Conservation (phyloP, 2,113 vertebrate genomes). For the Pterocles orientalis region DNA sequence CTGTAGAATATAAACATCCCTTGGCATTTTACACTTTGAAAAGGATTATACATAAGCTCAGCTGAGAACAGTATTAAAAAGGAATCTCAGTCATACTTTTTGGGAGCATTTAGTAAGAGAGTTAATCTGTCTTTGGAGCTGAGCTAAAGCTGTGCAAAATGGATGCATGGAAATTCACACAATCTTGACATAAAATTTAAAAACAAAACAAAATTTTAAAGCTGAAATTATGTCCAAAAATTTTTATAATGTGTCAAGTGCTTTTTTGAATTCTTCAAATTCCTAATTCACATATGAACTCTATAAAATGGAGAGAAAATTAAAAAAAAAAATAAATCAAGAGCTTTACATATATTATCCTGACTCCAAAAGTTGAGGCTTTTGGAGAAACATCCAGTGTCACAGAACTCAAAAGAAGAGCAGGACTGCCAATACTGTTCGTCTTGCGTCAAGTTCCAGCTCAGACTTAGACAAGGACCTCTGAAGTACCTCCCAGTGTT, state of each 20-base stretch:
- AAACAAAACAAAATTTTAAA: neutral
- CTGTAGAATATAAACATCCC: constrained; percentile 56
- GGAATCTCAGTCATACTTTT: constrained; percentile 52
- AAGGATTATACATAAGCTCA: constrained; percentile 58
- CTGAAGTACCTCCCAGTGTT: neutral
- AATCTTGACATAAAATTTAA: neutral
- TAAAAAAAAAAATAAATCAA: neutral
- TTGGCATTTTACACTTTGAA: constrained; percentile 63
- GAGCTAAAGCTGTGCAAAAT: constrained; percentile 21
- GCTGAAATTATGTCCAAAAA: neutral
- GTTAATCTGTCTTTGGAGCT: constrained; percentile 34
- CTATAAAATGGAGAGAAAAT: neutral
- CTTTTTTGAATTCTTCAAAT: neutral
- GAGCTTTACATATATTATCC: neutral
- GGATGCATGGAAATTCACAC: neutral
- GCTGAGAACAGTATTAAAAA: constrained; percentile 59
- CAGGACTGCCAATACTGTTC: neutral
- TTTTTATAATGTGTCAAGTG: neutral
- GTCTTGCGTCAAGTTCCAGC: neutral
- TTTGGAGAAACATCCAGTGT: neutral
- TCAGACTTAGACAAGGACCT: neutral
- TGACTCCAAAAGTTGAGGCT: neutral
- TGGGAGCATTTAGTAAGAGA: constrained; percentile 13
- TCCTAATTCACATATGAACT: neutral
- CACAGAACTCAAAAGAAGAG: neutral